Base-by-base conservation (phyloP, 2,797 vertebrate genomes). In the Platalea minor region DNA sequence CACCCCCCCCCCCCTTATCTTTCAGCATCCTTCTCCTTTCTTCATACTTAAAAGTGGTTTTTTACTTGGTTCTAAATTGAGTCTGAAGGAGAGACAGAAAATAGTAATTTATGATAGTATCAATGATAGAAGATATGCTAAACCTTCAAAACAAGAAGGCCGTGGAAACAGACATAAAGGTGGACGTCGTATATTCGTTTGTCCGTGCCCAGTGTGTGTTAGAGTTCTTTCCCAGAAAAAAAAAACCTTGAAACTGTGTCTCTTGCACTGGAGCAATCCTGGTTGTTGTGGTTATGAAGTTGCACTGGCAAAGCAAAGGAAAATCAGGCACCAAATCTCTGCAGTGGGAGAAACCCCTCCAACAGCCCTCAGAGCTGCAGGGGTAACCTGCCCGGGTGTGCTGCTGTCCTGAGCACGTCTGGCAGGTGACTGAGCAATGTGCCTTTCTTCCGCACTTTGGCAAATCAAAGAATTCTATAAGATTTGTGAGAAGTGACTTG, bases 71-170 rank as follows among this genome's bases (percentile, higher is more conserved):
- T 74, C 61, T 88, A 85, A 92, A 86, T 13, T 28, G 60, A 93
- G 25, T 83, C 67, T 86, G 72, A 77, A 85, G 70, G 67, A 93
- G 46, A 86, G 23, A 84, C 85, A 8, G n/a, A 84, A 94, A 86
- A 79, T 79, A 16, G 15, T 48, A 13, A n/a, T 39, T 39, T 39
- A 39, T 39, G 37, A 39, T 39, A 51, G 19, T 33, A 69, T 85
- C 80, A 70, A 86, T 50, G 28, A 48, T 7, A 81, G n/a, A 72
- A 80, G 29, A 51, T 37, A 28, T 7, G 9, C 7, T 46, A 70
- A 77, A 83, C 6, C 33, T 87, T 85, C 51, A 63, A 91, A 87
- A 63, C 31, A 89, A 56, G 51, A 43, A 29, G 12, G 13, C 26
- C 11, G 7, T 79, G 53, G 77, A 91, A 87, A 73, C 13, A 60